Percentiles rank a stretch among this genome's conserved stretches.
Evolutionary conservation across 2,888 invertebrate genomes (phyloP).

Genomic region (Bembecia ichneumoniformis): DNA sequence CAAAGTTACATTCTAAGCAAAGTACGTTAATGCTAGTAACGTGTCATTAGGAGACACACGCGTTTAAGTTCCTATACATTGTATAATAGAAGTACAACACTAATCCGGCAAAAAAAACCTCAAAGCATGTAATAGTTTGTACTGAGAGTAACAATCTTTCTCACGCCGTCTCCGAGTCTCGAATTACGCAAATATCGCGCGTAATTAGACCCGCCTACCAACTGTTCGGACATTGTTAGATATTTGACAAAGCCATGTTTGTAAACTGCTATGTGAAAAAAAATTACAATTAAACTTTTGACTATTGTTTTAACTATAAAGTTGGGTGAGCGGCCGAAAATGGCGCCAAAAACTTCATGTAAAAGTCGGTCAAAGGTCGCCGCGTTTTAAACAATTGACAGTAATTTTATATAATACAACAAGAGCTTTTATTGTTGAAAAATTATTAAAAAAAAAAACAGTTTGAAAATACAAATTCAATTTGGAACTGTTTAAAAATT

Average conservation of each 20-base stretch:
- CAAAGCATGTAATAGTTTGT: background rate
- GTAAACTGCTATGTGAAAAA: conserved; percentile 23
- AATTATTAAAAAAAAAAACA: conserved; percentile 4
- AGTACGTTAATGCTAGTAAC: background rate
- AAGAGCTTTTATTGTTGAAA: no score
- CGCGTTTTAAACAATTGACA: background rate
- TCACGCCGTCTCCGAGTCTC: conserved; percentile 4
- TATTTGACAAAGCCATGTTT: conserved; percentile 41
- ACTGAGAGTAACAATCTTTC: conserved; percentile 1
- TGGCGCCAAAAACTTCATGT: conserved; percentile 14
- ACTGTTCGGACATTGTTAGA: conserved; percentile 42
- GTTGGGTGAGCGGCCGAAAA: conserved; percentile 20
- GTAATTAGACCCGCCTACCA: conserved; percentile 45
- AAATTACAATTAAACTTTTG: conserved; percentile 18
- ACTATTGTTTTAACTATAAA: conserved; percentile 21
- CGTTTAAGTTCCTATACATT: conserved; percentile 35
- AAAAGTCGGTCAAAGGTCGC: conserved; percentile 18
- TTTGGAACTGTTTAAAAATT: conserved; percentile 14
- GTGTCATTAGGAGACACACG: conserved; percentile 3
- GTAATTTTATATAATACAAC: background rate
- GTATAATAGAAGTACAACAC: conserved; percentile 42
- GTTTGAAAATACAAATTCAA: conserved; percentile 10
- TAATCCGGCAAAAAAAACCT: conserved; percentile 31
- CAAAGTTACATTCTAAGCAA: background rate
- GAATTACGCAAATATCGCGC: conserved; percentile 50